These are phyloP conservation scores for Rhagoletis pomonella DNA, from an alignment of 1,140 invertebrate species.

Conservation along the genomic window DNA sequence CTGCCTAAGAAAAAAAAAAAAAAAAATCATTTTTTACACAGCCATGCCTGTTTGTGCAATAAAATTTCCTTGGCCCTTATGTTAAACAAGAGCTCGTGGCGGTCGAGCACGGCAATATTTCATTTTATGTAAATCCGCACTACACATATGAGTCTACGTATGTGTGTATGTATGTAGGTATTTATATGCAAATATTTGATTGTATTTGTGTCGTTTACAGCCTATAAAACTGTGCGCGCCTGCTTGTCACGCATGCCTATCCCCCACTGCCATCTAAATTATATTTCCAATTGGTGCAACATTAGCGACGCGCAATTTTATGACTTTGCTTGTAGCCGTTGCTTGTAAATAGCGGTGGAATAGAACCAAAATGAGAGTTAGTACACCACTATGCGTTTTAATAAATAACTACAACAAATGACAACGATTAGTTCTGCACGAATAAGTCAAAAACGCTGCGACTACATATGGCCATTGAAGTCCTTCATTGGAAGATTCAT, in stretches of 20 bases:
- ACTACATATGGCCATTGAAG: background rate
- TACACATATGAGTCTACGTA: background rate
- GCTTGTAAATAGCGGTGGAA: background rate
- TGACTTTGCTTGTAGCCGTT: background rate
- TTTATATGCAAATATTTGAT: background rate
- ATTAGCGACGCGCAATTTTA: conserved; percentile 34
- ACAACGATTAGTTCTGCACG: conserved; percentile 49
- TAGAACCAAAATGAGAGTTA: background rate
- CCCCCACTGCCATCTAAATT: background rate
- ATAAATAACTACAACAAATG: conserved; percentile 49
- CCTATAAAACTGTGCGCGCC: background rate
- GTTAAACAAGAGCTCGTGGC: background rate
- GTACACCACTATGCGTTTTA: background rate
- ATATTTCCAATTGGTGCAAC: conserved; percentile 6
- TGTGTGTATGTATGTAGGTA: too few species aligned
- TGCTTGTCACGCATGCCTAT: background rate
- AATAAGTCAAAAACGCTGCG: conserved; percentile 37
- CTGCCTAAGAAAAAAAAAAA: background rate
- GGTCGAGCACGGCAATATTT: background rate
- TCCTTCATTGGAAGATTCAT: background rate
- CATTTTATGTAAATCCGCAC: conserved; percentile 18
- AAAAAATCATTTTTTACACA: background rate
- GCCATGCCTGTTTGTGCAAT: conserved; percentile 9
- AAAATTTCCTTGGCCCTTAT: background rate
- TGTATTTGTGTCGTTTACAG: background rate